A percentile compares a stretch with the other conserved stretches of the same genome.
Conservation (phyloP, 1,140 invertebrate species). For the Aplysia californica region DNA sequence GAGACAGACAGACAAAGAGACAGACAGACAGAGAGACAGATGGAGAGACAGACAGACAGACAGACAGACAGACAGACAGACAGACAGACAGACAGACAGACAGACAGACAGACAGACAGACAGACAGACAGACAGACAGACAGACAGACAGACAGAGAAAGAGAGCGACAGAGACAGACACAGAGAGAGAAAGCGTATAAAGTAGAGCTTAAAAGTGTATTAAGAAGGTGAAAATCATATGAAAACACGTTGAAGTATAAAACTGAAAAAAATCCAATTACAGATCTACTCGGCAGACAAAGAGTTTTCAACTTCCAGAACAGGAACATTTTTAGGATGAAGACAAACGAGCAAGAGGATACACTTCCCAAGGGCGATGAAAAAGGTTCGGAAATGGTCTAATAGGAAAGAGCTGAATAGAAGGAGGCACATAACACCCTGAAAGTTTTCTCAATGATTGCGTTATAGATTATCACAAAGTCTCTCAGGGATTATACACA, state of each 20-base stretch:
- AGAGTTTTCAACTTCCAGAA: background rate
- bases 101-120: background rate
- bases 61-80: background rate
- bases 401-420: too few relatives aligned
- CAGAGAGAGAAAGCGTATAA: background rate
- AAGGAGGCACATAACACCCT: too few relatives aligned
- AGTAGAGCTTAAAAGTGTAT: too few relatives aligned
- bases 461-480: too few relatives aligned
- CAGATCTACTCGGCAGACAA: background rate
- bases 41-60: background rate
- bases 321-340: too few relatives aligned
- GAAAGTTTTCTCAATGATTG: too few relatives aligned
- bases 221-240: too few relatives aligned
- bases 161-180: background rate
- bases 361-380: too few relatives aligned
- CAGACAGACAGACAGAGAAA: background rate
- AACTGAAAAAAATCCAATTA: background rate
- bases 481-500: too few relatives aligned
- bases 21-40: background rate
- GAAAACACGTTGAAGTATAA: background rate
- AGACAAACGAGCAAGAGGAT: too few relatives aligned
- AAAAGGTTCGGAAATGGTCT: too few relatives aligned
- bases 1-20: background rate
- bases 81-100: slow-evolving; percentile 8
- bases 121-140: background rate